Base-by-base conservation (phyloP, 2,113 vertebrate species). In the Dasyornis broadbenti region DNA sequence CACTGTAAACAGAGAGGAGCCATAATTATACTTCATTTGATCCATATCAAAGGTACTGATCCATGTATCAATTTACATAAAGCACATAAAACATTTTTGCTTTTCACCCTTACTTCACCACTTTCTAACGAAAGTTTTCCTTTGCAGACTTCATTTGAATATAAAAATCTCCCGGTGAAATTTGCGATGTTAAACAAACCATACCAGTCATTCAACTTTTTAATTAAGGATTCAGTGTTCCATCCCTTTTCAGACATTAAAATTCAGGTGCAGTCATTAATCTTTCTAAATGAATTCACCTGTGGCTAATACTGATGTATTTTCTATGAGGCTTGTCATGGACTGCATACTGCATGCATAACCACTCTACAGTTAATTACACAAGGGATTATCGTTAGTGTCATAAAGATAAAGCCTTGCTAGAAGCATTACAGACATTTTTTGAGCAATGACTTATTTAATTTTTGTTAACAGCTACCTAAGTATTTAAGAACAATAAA, bases 201-300 rank as follows among this genome's bases (percentile, higher is more conserved):
- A 97, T 98, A 98, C 97, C 96, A 98, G 97, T 98, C 98, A 98
- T 98, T 98, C 98, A 98, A 97, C 97, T 98, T 98, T 98, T 98
- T 98, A 98, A 98, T 98, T 98, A 98, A 98, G 98, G 98, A 98
- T 98, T 98, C 98, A 98, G 97, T 95, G 97, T 98, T 98, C 98
- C 98, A 97, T 98, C 97, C 97, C 97, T 98, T 98, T 97, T 96
- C 96, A 98, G 97, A 97, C 98, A 98, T 98, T 98, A 98, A 98
- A 98, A 98, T 98, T 98, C 98, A 98, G 98, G 98, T 98, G 97
- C 97, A 98, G 98, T 98, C 98, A 98, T 98, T 98, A 98, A 98
- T 98, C 98, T 98, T 98, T 98, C 98, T 98, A 98, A 98, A 98
- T 96, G 98, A 98, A 98, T 98, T 98, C 98, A 98, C 98, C 98